Base-by-base conservation (phyloP, 2,113 vertebrate species). In the Scomber scombrus region DNA sequence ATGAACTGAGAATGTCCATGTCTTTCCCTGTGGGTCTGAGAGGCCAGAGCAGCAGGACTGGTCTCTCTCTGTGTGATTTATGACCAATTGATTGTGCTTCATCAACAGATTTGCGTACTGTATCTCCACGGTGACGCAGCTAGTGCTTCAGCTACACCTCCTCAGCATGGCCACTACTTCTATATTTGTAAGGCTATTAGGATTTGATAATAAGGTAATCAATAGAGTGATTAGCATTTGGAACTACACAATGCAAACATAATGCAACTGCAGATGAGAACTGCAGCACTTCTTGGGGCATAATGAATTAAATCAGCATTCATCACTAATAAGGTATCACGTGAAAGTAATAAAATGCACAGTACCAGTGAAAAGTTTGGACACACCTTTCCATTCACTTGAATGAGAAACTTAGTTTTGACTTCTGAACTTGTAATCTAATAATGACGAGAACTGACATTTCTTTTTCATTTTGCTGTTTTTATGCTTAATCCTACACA, bases 41-140 rank as follows among this genome's bases (percentile, higher is more conserved):
- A 64, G 81, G 81, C 83, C 78, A 43, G 56, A 78, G 73, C 78
- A 66, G 46, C 86, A 61, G 46, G 66, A 72, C 63, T 43, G 75
- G 66, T 62, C 60, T 78, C 73, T 84, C 58, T 79, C 55, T 79
- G 45, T 84, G 81, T 93, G 92, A 95, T 94, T 93, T 92, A 94
- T 93, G 88, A 83, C 83, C 57, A 11, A 75, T 70, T 93, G 81
- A 88, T 92, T 90, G 82, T 87, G 90, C 92, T 89, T 94, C 75
- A 94, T 93, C 92, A 85, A 92, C 91, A 92, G 77, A 92, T 90
- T 89, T 92, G 89, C 71, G 75, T 57, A 49, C 60, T 71, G 49
- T 18, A 88, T 85, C 70, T 71, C 81, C 72, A 76, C 81, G 72
- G 73, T 78, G 81, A 87, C 82, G 34, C 54, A 58, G 81, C 43